Conservation (phyloP, 2,113 vertebrate species). For the Bubo bubo region DNA sequence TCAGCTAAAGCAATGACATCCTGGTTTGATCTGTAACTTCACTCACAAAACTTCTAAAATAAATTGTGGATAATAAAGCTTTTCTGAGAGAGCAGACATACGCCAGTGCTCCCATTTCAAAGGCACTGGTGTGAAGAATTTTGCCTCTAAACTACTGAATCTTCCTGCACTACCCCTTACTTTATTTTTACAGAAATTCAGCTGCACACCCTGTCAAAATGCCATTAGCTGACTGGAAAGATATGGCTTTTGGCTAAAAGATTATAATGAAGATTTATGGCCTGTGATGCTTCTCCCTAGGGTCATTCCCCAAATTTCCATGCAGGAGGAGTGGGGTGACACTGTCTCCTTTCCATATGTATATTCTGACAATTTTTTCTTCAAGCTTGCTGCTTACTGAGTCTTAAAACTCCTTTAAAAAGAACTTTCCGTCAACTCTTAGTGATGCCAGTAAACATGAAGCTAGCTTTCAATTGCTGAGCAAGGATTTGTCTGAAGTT, state of each 20-base stretch:
- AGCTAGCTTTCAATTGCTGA: background rate
- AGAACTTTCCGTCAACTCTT: background rate
- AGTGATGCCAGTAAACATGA: background rate
- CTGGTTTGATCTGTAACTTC: background rate
- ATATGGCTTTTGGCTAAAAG: background rate
- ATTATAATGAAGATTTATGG: constrained; percentile 14
- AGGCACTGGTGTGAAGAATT: background rate
- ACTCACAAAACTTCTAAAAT: background rate
- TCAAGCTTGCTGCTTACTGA: background rate
- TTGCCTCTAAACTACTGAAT: background rate
- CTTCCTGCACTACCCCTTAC: background rate
- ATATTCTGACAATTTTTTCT: background rate
- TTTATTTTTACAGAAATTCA: background rate
- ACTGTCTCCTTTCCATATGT: background rate
- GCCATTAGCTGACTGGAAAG: background rate
- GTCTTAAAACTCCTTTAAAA: background rate
- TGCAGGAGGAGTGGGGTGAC: background rate
- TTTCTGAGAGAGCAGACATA: background rate
- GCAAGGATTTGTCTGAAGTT: background rate
- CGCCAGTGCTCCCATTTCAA: background rate
- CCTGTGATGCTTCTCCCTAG: background rate
- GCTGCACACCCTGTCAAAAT: background rate
- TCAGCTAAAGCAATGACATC: background rate
- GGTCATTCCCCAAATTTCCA: background rate
- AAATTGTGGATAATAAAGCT: background rate